Percentiles rank a stretch among this genome's conserved stretches.
phyloP scores from a whole-genome alignment of 2,888 invertebrate species.

The Scaptomyza cyrtandrae region DNA sequence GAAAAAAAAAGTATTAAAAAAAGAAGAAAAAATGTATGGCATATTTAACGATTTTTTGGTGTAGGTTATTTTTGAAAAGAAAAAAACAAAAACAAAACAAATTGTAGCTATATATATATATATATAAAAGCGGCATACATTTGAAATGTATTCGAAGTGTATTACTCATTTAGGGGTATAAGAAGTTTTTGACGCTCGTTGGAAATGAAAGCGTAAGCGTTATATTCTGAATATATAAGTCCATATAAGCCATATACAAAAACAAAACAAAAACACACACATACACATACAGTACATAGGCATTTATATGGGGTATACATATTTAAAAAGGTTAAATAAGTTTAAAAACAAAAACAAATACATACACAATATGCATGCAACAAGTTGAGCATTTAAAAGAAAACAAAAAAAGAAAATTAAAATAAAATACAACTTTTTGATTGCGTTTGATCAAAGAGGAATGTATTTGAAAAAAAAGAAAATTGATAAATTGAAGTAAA shows the following conservation, averaged over 20 bases:
- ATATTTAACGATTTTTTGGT: conserved; percentile 38
- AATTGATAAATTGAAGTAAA: conserved; percentile 49
- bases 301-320: conserved; percentile 61
- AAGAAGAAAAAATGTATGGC: conserved; percentile 9
- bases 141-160: conserved; percentile 64
- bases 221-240: conserved; percentile 51
- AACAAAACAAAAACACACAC: conserved; percentile 37
- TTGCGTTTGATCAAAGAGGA: conserved; percentile 75
- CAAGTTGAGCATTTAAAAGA: conserved; percentile 74
- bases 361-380: conserved; percentile 60
- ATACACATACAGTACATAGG: conserved; percentile 49
- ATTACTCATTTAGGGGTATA: conserved; percentile 35
- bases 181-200: conserved; percentile 47
- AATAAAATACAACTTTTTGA: conserved; percentile 63
- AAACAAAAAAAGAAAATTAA: conserved; percentile 28
- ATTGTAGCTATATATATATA: conserved; percentile 37
- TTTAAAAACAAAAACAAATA: conserved; percentile 31
- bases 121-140: conserved; percentile 48
- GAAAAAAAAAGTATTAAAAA: conserved; percentile 5
- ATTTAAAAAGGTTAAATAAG: conserved; percentile 46
- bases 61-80: conserved; percentile 51
- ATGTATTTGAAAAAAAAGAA: conserved; percentile 55
- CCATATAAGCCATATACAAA: conserved; percentile 46
- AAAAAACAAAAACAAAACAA: too few species aligned
- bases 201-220: conserved; percentile 31